Conservation (phyloP, 1,140 invertebrate genomes). For the Helicoverpa zea region DNA sequence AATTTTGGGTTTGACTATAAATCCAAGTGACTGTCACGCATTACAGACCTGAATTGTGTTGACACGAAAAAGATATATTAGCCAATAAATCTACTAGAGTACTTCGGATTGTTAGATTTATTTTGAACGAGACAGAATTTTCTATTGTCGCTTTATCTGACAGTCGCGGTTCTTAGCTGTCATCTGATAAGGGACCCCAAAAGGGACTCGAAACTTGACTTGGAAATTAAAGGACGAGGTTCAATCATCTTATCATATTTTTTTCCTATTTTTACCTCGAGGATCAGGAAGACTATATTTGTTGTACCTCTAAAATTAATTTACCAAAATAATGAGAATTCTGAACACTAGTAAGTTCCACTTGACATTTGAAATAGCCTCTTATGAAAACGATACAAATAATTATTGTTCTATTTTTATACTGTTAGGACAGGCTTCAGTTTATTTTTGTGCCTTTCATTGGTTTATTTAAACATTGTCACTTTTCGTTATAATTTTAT, state of each 20-base stretch:
- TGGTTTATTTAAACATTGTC: too few species aligned
- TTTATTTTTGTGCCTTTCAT: too few species aligned
- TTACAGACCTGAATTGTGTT: slow-evolving; percentile 27
- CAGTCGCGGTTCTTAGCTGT: slow-evolving; percentile 7
- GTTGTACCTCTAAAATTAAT: not conserved
- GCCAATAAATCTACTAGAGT: slow-evolving; percentile 32
- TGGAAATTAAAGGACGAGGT: slow-evolving; percentile 24
- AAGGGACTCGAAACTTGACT: slow-evolving; percentile 29
- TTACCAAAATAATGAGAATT: too few species aligned
- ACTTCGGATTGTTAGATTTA: slow-evolving; percentile 27
- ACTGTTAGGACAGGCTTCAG: not conserved
- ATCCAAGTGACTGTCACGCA: slow-evolving; percentile 3
- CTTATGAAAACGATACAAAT: too few species aligned
- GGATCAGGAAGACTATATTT: not conserved
- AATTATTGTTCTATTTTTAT: not conserved
- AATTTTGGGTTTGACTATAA: not conserved
- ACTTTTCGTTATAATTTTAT: too few species aligned
- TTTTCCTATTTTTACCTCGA: not conserved
- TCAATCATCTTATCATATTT: not conserved
- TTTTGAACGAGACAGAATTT: slow-evolving; percentile 9
- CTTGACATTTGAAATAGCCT: not conserved
- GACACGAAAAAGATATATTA: slow-evolving; percentile 30
- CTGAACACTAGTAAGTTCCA: too few species aligned
- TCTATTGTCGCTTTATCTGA: slow-evolving; percentile 26
- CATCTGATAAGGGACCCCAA: slow-evolving; percentile 20